Evolutionary conservation across 2,113 vertebrate species (phyloP).

Genomic region (Ivindomyrus marchei): DNA sequence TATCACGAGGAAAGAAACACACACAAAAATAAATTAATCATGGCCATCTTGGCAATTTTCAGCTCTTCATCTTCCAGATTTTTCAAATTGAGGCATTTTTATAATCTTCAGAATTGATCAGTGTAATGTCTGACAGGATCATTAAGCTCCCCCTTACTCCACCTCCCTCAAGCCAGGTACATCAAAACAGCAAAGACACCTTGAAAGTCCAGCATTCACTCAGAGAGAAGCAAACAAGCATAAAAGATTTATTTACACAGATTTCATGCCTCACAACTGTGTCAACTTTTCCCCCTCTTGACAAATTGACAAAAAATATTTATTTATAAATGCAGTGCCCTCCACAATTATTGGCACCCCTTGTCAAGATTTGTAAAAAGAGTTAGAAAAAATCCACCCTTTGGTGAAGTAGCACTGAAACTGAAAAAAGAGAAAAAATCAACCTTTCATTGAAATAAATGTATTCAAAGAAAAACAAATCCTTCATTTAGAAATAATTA

Average conservation of each 20-base stretch:
- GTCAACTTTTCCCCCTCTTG: not conserved
- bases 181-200: not conserved
- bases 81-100: not conserved
- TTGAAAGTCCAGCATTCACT: not conserved
- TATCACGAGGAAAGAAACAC: not conserved
- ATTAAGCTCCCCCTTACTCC: not conserved
- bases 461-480: too few relatives aligned
- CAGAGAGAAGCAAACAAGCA: not conserved
- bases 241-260: not conserved
- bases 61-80: not conserved
- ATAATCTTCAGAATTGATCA: constrained; percentile 12
- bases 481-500: too few relatives aligned
- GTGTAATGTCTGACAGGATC: not conserved
- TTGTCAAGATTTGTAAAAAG: too few relatives aligned
- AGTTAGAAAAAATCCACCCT: too few relatives aligned
- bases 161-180: not conserved
- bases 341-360: too few relatives aligned
- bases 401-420: too few relatives aligned
- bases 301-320: not conserved
- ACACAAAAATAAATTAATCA: not conserved
- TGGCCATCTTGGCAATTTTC: not conserved
- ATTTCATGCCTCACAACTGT: not conserved
- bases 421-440: too few relatives aligned
- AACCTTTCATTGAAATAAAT: too few relatives aligned
- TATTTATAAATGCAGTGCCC: not conserved